A percentile compares a stretch with the other conserved stretches of the same genome.
These are phyloP conservation scores for Thecophora atra DNA, from an alignment of 2,888 invertebrate genomes.

Conservation along the genomic window DNA sequence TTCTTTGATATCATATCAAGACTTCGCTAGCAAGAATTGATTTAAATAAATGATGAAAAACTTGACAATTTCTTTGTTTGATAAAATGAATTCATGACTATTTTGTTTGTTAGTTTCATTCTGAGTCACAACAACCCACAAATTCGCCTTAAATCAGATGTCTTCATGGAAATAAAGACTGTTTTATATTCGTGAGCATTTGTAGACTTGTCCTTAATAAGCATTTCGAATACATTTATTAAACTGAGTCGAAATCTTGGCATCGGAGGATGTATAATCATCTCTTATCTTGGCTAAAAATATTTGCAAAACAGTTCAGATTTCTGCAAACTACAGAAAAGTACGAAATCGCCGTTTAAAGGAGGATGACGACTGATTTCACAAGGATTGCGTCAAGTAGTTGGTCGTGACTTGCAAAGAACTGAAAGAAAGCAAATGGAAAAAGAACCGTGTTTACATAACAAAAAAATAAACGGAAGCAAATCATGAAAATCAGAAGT, in stretches of 20 bases:
- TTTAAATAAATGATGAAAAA: no score
- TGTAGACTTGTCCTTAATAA: neutral
- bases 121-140: neutral
- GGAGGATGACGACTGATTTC: neutral
- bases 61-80: no score
- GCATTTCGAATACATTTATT: neutral
- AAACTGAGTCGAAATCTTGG: neutral
- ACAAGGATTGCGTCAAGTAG: neutral
- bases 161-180: slow-evolving; percentile 3
- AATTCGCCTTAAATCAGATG: neutral
- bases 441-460: no score
- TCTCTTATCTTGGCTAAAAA: neutral
- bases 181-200: neutral
- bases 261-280: neutral
- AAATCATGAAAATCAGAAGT: no score
- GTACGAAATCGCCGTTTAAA: neutral
- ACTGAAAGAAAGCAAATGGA: neutral
- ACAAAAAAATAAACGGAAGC: no score
- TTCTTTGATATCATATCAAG: no score
- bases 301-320: no score
- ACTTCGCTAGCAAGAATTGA: no score
- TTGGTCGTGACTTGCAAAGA: neutral
- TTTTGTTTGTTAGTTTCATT: no score
- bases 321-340: neutral
- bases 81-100: no score